These are phyloP conservation scores for Lophotriccus pileatus DNA, from an alignment of 2,797 vertebrate species.

Conservation along the genomic window DNA sequence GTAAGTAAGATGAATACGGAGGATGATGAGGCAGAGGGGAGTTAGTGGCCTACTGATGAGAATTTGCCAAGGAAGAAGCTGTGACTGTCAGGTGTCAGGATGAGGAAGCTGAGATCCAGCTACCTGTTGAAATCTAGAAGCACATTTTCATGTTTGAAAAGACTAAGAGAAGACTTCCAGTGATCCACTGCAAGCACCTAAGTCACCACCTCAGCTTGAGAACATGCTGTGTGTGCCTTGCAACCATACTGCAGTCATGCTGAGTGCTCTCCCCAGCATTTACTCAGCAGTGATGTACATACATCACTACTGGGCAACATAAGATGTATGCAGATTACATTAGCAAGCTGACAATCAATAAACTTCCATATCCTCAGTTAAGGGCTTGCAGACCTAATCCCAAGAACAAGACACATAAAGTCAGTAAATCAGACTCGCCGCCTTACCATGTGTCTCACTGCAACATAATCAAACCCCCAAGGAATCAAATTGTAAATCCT, in stretches of 20 bases:
- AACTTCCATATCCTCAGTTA: background rate
- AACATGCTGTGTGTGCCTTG: background rate
- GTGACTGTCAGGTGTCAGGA: background rate
- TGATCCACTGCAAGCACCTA: background rate
- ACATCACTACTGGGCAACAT: background rate
- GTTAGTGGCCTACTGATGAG: background rate
- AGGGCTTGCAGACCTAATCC: background rate
- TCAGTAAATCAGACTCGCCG: background rate
- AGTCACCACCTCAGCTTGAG: background rate
- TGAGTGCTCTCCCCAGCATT: background rate
- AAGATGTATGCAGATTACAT: background rate
- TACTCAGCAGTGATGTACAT: background rate
- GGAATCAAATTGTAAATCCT: background rate
- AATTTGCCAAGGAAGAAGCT: background rate
- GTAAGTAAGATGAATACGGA: background rate
- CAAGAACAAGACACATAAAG: background rate
- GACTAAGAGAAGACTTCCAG: background rate
- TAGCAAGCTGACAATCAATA: background rate
- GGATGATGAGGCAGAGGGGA: background rate
- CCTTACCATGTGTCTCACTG: background rate
- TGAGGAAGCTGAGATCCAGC: background rate
- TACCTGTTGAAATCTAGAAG: background rate
- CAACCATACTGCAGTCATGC: background rate
- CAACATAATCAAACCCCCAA: background rate
- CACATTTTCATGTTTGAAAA: background rate